Evolutionary conservation across 2,888 invertebrate genomes (phyloP), one percentile per base, ranked within the genome.

Genomic region (Cosmorhoe ocellata): DNA sequence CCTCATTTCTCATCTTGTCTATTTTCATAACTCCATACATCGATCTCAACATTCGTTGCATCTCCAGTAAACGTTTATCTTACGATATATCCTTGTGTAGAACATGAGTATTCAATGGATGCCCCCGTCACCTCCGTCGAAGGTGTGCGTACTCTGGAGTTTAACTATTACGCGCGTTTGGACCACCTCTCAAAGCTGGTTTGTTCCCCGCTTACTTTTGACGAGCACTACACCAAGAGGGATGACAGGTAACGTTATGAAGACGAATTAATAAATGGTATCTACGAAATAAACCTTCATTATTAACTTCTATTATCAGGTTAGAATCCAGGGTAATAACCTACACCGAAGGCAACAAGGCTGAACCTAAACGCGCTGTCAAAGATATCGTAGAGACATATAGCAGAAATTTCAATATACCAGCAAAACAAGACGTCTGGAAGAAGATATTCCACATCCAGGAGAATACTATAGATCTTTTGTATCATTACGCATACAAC

Each of bases 181-280:
- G 97, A 97, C 72, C 94, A 95, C 2, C 86, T 97, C 28, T 79
- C 86, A 0, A 90, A 85, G 54, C 74, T 95, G 1, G 90, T 91
- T 58, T 89, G 93, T 60, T 81, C 90, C 1, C 78, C 88, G 0
- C 70, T 90, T 1, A 84, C 81, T 10, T 85, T 94, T 40, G 83
- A 86, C 1, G 92, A 94, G 58, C 74, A 91, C 53, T 95, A 92
- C 61, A 84, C 88, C 0, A 77, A 91, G 9, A 89, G 94, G 7
- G 76, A 83, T 12, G 94, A 95, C 58, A 82, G 81, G 91, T 89
- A 49, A 46, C n/a, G 2, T n/a, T n/a, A n/a, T n/a, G n/a, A n/a
- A 0, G 32, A 28, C 22, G 1, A 27, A 11, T 8, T 1, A 8
- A n/a, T n/a, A n/a, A n/a, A 1, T 8, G 5, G 12, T 1, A 18